Base-by-base conservation (phyloP, 1,140 invertebrate species). In the Aricia agestis region DNA sequence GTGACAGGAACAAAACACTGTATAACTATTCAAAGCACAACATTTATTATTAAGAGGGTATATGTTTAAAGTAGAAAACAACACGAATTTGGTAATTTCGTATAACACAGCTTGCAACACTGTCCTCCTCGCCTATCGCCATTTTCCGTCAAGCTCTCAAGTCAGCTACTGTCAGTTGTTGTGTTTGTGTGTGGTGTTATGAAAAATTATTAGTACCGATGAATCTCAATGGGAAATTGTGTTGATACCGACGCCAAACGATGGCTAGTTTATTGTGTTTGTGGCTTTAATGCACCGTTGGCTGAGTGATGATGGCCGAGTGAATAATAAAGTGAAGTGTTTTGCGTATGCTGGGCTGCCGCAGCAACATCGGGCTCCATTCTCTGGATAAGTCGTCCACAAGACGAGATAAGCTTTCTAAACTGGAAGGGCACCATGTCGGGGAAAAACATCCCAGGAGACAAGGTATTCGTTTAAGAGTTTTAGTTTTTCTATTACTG, bases 81-180 rank as follows among this genome's bases (percentile, higher is more conserved):
- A 2, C 36, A 9, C 36, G 9, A 36, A 36, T 36, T 36, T 36
- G 9, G 36, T 36, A 36, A 5, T 36, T 36, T 36, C 6, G 6
- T 36, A 6, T 36, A 36, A 7, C 9, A 36, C 36, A 36, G 0
- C 36, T 36, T 7, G 36, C 36, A 36, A 36, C 36, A 36, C 36
- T 36, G 9, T 9, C 36, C 36, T 63, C 19, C 45, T 63, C 59
- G 84, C 73, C 68, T 42, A 69, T 74, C 76, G 78, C 87, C 87
- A 90, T 91, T 91, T 91, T 89, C 83, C 85, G 87, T 90, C 86
- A 90, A 91, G 82, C 85, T 83, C 80, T 90, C 88, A 88, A 89
- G 87, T 85, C 84, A 85, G 86, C 80, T 86, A 85, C 87, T 89
- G 87, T 89, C 86, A 89, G 81, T 86, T 84, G 86, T 76, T 84